These are phyloP conservation scores for Leucoptera coffeella DNA, from an alignment of 2,888 invertebrate genomes.

Conservation along the genomic window DNA sequence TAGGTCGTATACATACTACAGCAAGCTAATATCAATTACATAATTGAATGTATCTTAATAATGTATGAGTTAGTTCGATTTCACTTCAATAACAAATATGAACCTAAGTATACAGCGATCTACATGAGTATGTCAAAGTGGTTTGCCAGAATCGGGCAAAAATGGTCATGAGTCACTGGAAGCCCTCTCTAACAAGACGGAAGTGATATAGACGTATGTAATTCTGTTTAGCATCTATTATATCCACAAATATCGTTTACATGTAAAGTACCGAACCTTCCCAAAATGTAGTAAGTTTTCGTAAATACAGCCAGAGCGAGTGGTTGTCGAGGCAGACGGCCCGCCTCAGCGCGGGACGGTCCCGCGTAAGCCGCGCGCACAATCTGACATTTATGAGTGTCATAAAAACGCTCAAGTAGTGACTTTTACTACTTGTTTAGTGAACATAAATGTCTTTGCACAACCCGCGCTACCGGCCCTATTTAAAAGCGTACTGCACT, in stretches of 20 bases:
- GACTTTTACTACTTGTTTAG: slow-evolving; percentile 58
- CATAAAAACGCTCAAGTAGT: slow-evolving; percentile 56
- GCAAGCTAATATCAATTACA: too few relatives aligned
- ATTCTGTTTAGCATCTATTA: not conserved
- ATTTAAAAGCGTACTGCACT: slow-evolving; percentile 52
- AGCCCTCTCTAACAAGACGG: not conserved
- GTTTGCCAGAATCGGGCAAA: too few relatives aligned
- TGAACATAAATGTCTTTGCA: slow-evolving; percentile 56
- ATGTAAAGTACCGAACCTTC: too few relatives aligned
- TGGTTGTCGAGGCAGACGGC: slow-evolving; percentile 1
- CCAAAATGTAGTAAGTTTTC: too few relatives aligned
- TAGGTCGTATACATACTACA: too few relatives aligned
- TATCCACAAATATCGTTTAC: slow-evolving; percentile 1
- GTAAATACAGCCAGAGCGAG: not conserved
- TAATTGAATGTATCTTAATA: too few relatives aligned
- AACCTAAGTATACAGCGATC: too few relatives aligned
- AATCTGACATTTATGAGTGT: slow-evolving; percentile 56
- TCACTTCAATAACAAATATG: too few relatives aligned
- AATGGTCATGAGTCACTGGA: not conserved
- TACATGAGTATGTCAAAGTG: too few relatives aligned
- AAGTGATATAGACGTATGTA: not conserved
- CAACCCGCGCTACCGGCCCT: slow-evolving; percentile 47
- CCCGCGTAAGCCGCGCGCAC: slow-evolving; percentile 38
- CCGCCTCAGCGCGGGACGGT: slow-evolving; percentile 12
- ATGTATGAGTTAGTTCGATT: too few relatives aligned